These are phyloP conservation scores for Halisarca cf. caerulea DNA, from an alignment of 37 sponge, comb jelly and placozoan species.

Conservation along the genomic window DNA sequence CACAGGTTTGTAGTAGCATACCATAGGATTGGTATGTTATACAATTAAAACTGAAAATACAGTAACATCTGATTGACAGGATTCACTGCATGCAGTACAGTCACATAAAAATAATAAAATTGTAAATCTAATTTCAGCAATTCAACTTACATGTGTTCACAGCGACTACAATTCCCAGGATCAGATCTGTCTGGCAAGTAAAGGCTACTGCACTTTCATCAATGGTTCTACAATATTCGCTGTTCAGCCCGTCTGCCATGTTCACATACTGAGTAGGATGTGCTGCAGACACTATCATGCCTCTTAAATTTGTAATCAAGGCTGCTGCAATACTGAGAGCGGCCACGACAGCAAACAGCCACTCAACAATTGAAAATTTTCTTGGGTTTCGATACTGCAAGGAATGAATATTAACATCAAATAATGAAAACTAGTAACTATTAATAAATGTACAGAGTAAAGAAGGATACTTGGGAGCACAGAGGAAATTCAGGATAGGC, in stretches of 20 bases:
- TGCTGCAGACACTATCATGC: not conserved
- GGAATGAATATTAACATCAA: no score
- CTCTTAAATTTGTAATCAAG: not conserved
- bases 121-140: no score
- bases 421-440: no score
- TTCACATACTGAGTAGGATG: not conserved
- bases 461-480: no score
- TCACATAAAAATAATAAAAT: no score
- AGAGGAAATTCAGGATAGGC: no score
- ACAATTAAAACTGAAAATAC: no score
- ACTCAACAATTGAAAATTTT: not conserved
- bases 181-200: not conserved
- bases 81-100: no score
- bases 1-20: no score
- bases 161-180: not conserved
- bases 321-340: not conserved
- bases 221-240: not conserved
- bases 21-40: no score
- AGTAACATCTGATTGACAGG: no score
- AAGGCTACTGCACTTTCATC: not conserved
- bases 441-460: no score
- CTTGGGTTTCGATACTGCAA: constrained; percentile 6
- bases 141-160: not conserved
- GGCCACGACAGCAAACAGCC: not conserved
- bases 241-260: not conserved